Evolutionary conservation across 2,888 invertebrate species (phyloP).

Genomic region (Congeria kusceri): DNA sequence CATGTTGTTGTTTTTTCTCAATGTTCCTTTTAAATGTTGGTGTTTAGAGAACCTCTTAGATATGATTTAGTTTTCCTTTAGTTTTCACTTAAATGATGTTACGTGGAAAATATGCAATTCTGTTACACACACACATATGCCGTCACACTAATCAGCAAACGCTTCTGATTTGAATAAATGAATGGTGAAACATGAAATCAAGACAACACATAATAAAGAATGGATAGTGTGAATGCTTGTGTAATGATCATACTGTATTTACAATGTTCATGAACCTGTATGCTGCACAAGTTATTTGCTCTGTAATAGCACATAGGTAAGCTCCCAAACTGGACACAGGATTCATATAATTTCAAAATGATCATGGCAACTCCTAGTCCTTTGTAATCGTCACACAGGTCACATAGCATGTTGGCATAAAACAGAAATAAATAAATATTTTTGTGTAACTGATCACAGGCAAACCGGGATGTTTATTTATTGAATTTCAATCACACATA

Average conservation of each 20-base stretch:
- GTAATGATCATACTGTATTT: constrained; percentile 52
- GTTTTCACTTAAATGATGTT: too few relatives aligned
- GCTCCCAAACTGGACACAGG: constrained; percentile 29
- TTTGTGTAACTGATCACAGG: constrained; percentile 42
- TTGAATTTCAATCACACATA: constrained; percentile 31
- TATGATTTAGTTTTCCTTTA: too few relatives aligned
- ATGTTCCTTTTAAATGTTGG: too few relatives aligned
- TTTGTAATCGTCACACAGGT: constrained; percentile 20
- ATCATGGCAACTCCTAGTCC: constrained; percentile 70
- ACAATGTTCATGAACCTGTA: constrained; percentile 49
- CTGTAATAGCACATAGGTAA: constrained; percentile 48
- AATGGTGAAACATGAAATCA: constrained; percentile 7
- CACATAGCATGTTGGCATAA: constrained; percentile 12
- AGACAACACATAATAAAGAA: too few relatives aligned
- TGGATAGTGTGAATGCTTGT: constrained; percentile 41
- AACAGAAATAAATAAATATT: constrained; percentile 54
- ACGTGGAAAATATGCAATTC: constrained; percentile 62
- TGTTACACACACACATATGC: constrained; percentile 15
- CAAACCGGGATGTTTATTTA: constrained; percentile 24
- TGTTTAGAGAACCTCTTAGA: too few relatives aligned
- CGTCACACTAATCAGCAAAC: constrained; percentile 22
- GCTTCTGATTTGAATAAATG: not conserved
- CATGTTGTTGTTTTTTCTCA: too few relatives aligned
- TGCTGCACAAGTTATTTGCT: constrained; percentile 38
- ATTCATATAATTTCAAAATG: constrained; percentile 41